Evolutionary conservation across 2,797 vertebrate genomes (phyloP).

Genomic region (Macrochelys suwanniensis): DNA sequence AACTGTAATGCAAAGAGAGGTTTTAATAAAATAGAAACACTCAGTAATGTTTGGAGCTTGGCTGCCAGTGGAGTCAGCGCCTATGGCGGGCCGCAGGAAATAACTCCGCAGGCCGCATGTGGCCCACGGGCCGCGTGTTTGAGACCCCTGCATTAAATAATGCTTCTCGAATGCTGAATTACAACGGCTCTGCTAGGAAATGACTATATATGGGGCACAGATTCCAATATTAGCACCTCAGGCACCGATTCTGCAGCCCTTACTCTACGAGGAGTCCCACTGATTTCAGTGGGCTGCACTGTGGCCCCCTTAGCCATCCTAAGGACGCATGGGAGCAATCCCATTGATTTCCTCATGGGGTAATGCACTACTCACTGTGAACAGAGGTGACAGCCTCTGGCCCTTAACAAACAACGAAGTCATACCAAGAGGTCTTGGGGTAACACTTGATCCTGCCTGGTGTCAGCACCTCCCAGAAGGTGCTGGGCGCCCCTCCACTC

Average conservation of each 20-base stretch:
- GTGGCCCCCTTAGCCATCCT: accelerated
- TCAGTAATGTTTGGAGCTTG: too few species aligned
- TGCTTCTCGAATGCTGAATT: background rate
- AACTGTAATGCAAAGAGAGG: too few species aligned
- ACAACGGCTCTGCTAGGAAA: background rate
- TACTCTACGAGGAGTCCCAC: accelerated
- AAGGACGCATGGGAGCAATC: background rate
- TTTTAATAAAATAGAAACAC: too few species aligned
- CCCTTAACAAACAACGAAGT: background rate
- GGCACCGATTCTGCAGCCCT: accelerated
- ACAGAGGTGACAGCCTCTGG: background rate
- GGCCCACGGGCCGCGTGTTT: too few species aligned
- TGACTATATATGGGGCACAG: accelerated
- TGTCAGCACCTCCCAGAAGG: background rate
- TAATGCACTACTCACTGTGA: background rate
- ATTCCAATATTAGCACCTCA: accelerated
- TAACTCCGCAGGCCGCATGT: too few species aligned
- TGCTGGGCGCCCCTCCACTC: background rate
- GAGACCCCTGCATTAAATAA: background rate
- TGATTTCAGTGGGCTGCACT: background rate
- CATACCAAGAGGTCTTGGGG: background rate
- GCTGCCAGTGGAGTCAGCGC: too few species aligned
- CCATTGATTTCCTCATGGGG: background rate
- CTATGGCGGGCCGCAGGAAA: too few species aligned
- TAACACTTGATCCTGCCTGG: background rate